Evolutionary conservation across 2,888 invertebrate species (phyloP).

Genomic region (Amiota minor): DNA sequence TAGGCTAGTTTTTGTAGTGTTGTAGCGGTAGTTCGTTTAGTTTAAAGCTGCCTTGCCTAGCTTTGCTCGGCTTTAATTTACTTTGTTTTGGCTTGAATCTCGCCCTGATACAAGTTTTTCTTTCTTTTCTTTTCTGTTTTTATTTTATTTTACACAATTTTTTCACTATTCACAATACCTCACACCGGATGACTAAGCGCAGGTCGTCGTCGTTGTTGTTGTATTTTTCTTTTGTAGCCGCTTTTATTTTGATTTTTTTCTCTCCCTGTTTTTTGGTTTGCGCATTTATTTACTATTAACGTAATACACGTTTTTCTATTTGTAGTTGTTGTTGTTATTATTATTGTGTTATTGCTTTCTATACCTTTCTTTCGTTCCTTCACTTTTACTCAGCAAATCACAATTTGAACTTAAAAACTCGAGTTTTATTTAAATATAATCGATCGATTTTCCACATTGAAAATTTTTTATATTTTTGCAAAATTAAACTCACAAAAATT

Average conservation of each 20-base stretch:
- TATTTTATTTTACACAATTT: no score
- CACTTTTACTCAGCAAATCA: conserved; percentile 1
- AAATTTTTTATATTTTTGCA: no score
- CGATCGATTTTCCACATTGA: neutral
- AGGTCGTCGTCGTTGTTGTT: conserved; percentile 3
- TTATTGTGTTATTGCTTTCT: conserved; percentile 6
- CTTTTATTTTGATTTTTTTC: conserved; percentile 34
- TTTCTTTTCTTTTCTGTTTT: no score
- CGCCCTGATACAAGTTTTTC: no score
- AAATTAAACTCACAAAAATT: no score
- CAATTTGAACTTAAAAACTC: conserved; percentile 3
- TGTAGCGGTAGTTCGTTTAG: neutral
- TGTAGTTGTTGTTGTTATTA: neutral
- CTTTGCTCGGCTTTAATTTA: neutral
- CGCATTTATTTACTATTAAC: conserved; percentile 53
- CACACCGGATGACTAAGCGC: conserved; percentile 62
- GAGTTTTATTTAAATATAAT: neutral
- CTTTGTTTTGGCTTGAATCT: no score
- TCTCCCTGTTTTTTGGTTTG: conserved; percentile 37
- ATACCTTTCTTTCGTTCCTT: conserved; percentile 38
- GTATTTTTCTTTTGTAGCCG: conserved; percentile 34
- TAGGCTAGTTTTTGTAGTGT: neutral
- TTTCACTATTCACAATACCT: conserved; percentile 34
- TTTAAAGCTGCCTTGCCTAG: neutral
- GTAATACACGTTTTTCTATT: conserved; percentile 48